These are phyloP conservation scores for Lithophane leautieri DNA, from an alignment of 2,888 invertebrate genomes.

Conservation along the genomic window DNA sequence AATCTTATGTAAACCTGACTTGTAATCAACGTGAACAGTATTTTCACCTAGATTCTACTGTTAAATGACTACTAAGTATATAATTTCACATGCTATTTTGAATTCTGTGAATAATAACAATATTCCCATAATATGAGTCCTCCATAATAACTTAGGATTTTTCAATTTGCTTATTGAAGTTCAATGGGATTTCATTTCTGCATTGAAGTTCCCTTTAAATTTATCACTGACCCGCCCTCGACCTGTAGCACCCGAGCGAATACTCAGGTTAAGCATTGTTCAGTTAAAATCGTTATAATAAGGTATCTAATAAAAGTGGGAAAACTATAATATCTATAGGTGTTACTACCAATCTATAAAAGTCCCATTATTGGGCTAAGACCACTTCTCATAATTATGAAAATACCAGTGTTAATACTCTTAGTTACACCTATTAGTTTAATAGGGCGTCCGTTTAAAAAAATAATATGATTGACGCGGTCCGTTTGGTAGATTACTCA, in stretches of 20 bases:
- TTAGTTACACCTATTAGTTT: no score
- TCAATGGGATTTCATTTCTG: not conserved
- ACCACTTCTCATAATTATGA: not conserved
- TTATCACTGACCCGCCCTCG: not conserved
- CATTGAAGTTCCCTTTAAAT: not conserved
- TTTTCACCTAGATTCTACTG: not conserved
- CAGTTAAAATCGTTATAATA: not conserved
- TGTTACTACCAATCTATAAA: not conserved
- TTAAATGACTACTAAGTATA: conserved; percentile 21
- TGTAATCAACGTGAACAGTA: conserved; percentile 13
- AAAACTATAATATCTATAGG: not conserved
- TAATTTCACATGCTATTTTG: conserved; percentile 55
- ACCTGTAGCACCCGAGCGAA: not conserved
- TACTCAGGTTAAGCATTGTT: not conserved
- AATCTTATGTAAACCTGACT: conserved; percentile 6
- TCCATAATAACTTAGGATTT: not conserved
- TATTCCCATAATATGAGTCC: not conserved
- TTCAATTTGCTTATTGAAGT: not conserved
- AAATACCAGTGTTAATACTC: not conserved
- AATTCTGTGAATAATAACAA: conserved; percentile 11
- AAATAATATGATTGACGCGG: no score
- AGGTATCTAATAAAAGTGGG: not conserved
- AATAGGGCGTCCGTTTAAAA: no score
- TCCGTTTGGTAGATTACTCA: no score
- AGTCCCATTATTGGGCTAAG: not conserved